Evolutionary conservation across 2,113 vertebrate genomes (phyloP).

Genomic region (Alexandromys fortis): DNA sequence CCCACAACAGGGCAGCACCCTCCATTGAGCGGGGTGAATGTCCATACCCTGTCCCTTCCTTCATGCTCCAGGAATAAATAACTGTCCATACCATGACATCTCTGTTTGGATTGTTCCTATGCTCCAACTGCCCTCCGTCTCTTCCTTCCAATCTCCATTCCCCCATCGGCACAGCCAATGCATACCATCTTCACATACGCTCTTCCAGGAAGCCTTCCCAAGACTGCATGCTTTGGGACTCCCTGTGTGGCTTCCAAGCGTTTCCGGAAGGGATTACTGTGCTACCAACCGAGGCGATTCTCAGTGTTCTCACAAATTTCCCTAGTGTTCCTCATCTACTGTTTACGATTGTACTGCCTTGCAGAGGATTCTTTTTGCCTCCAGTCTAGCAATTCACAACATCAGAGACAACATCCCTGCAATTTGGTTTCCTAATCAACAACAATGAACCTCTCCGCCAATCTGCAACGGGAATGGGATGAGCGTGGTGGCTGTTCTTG

Average conservation of each 20-base stretch:
- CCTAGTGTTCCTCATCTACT: background rate
- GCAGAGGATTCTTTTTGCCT: background rate
- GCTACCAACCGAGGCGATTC: background rate
- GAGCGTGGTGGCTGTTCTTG: background rate
- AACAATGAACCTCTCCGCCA: background rate
- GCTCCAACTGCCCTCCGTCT: background rate
- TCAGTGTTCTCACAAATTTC: background rate
- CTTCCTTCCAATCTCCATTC: background rate
- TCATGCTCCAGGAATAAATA: background rate
- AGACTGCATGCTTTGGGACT: background rate
- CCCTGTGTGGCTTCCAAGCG: background rate
- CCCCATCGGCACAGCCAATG: background rate
- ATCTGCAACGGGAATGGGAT: background rate
- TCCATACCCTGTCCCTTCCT: background rate
- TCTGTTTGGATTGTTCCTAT: background rate
- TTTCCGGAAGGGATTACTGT: background rate
- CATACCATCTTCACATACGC: background rate
- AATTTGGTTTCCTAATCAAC: background rate
- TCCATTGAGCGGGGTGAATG: fast-evolving
- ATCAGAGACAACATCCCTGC: background rate
- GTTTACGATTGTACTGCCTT: background rate
- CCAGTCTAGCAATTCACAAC: background rate
- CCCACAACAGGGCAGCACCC: background rate
- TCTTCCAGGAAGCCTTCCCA: constrained; percentile 22
- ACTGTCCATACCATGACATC: background rate